These are phyloP conservation scores for Megaptera novaeangliae DNA, from an alignment of 2,113 vertebrate species.

Conservation along the genomic window DNA sequence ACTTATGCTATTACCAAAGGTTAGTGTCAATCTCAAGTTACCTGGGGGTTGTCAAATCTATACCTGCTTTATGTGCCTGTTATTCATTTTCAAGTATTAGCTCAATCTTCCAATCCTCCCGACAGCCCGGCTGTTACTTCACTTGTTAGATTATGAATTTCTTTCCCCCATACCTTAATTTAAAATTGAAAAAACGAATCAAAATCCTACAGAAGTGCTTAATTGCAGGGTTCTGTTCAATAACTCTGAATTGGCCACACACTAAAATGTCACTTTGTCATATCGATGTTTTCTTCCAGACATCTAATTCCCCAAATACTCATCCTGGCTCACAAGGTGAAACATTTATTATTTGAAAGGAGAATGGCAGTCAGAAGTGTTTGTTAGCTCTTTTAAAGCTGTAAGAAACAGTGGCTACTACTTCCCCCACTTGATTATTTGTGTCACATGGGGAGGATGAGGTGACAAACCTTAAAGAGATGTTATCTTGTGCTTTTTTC, in stretches of 20 bases:
- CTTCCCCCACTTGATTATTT: not conserved
- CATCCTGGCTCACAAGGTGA: constrained; percentile 25
- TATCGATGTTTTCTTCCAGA: constrained; percentile 32
- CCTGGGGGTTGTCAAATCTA: not conserved
- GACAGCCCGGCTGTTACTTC: not conserved
- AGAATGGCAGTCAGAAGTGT: constrained; percentile 30
- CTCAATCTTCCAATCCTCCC: not conserved
- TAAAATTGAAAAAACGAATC: not conserved
- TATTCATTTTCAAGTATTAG: not conserved
- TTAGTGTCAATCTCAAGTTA: not conserved
- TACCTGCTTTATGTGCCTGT: not conserved
- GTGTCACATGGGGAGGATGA: not conserved
- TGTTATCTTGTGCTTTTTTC: constrained; percentile 22
- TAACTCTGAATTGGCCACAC: not conserved
- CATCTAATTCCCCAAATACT: constrained; percentile 47
- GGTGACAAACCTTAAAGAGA: constrained; percentile 20
- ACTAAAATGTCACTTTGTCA: constrained; percentile 15
- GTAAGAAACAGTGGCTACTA: not conserved
- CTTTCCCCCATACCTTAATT: not conserved
- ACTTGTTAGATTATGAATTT: not conserved
- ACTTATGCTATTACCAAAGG: not conserved
- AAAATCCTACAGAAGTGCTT: not conserved
- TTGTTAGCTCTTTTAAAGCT: constrained; percentile 49
- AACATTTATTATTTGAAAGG: constrained; percentile 51
- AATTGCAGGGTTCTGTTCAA: not conserved